These are phyloP conservation scores for Camponotus vicinus DNA, from an alignment of 1,140 invertebrate species.

Conservation along the genomic window DNA sequence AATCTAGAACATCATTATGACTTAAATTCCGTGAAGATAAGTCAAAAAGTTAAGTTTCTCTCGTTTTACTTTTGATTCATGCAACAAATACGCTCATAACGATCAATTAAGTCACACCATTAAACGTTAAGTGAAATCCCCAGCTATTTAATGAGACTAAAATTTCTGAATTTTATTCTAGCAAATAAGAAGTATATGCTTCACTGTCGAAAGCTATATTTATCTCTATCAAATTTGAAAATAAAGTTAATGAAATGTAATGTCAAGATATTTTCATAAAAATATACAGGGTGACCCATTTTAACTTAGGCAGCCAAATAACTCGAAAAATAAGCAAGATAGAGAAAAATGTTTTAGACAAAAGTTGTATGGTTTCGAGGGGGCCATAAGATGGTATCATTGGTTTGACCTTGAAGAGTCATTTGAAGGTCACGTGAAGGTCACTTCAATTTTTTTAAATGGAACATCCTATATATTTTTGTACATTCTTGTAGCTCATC, in stretches of 20 bases:
- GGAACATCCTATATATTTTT: no score
- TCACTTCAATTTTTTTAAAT: no score
- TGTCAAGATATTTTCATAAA: conserved; percentile 4
- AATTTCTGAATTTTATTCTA: neutral
- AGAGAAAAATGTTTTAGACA: no score
- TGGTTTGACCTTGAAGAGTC: no score
- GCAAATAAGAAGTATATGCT: neutral
- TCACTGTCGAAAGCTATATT: neutral
- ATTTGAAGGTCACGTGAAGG: no score
- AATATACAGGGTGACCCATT: no score
- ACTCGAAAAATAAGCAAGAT: no score
- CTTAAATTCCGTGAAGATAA: conserved; percentile 1
- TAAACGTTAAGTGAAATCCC: neutral
- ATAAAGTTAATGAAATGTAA: neutral
- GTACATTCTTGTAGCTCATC: no score
- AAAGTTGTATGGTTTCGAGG: no score
- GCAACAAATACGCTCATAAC: neutral
- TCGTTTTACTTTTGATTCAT: neutral
- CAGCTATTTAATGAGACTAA: neutral
- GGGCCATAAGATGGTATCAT: no score
- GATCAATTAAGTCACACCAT: neutral
- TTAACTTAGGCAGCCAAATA: no score
- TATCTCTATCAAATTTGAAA: neutral
- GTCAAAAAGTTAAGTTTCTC: neutral
- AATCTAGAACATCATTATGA: neutral